Evolutionary conservation across 2,888 invertebrate species (phyloP), one percentile per base, ranked within the genome.

Genomic region (Hydraecia micacea): DNA sequence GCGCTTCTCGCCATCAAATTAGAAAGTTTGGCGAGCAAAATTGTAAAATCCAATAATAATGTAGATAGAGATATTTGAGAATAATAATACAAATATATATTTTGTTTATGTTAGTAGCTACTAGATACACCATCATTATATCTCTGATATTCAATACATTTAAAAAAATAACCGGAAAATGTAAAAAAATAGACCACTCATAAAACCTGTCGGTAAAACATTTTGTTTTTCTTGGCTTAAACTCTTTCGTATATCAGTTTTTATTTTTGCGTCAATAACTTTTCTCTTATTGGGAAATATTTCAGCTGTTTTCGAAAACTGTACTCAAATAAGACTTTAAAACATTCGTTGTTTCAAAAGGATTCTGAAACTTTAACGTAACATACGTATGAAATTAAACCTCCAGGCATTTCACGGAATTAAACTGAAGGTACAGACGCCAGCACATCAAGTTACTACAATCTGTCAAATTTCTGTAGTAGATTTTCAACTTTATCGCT

Each of bases 271-370:
- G 32, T 15, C 52, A 71, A 62, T 42, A 55, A 60, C n/a, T 49
- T 85, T 72, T 80, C 62, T 76, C 81, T 76, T 81, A 58, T 72
- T 84, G 63, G 13, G 49, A 81, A 71, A 81, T 74, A 49, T 49
- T 81, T 73, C 65, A 81, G 15, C 32, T 39, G 72, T 66, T 85
- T 69, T 73, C 11, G 42, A 58, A 66, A 36, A 60, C 11, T 60
- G 62, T 67, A n/a, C n/a, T n/a, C n/a, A 71, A 69, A 73, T 39
- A 60, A 55, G 21, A 21, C 0, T 58, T 65, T 32, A 42, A 65
- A 28, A 62, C 42, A 8, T 36, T 8, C 28, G 8, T 39, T 32
- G 58, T 67, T 71, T 39, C 25, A 60, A 68, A 52, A n/a, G 1
- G 0, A 62, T 73, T 79, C 42, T 52, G n/a, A 46, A 70, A 63